Evolutionary conservation across 2,888 invertebrate genomes (phyloP).

Genomic region (Aphodius sticticus): DNA sequence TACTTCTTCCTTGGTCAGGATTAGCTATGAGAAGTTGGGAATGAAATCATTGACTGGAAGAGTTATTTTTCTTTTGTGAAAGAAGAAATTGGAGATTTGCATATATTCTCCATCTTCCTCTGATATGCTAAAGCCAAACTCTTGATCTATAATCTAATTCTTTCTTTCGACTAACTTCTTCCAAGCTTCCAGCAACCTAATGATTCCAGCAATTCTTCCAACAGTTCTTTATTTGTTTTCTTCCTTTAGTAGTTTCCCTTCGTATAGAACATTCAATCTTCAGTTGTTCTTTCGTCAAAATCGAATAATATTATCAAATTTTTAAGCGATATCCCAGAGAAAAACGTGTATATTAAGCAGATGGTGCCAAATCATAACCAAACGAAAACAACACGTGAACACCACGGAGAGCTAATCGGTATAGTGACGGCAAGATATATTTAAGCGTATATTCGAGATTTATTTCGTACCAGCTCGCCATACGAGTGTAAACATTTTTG

Average conservation of each 20-base stretch:
- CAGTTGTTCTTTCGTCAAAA: too few relatives aligned
- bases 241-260: too few relatives aligned
- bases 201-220: too few relatives aligned
- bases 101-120: too few relatives aligned
- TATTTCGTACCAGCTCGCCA: slow-evolving; percentile 17
- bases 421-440: slow-evolving; percentile 16
- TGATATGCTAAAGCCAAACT: too few relatives aligned
- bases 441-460: slow-evolving; percentile 21
- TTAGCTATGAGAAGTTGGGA: not conserved
- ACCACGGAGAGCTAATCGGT: not conserved
- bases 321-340: not conserved
- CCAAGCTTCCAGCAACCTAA: too few relatives aligned
- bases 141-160: too few relatives aligned
- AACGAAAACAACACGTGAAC: slow-evolving; percentile 15
- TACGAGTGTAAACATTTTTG: slow-evolving; percentile 21
- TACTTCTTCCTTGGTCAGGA: slow-evolving; percentile 9
- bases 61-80: not conserved
- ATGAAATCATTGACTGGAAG: not conserved
- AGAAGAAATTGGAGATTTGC: too few relatives aligned
- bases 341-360: not conserved
- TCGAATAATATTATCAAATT: not conserved
- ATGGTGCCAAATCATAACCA: slow-evolving; percentile 19
- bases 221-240: too few relatives aligned
- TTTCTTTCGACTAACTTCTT: too few relatives aligned
- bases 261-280: too few relatives aligned